Evolutionary conservation across 2,888 invertebrate genomes (phyloP), one percentile per base, ranked within the genome.

Genomic region (Lamproptera curius): DNA sequence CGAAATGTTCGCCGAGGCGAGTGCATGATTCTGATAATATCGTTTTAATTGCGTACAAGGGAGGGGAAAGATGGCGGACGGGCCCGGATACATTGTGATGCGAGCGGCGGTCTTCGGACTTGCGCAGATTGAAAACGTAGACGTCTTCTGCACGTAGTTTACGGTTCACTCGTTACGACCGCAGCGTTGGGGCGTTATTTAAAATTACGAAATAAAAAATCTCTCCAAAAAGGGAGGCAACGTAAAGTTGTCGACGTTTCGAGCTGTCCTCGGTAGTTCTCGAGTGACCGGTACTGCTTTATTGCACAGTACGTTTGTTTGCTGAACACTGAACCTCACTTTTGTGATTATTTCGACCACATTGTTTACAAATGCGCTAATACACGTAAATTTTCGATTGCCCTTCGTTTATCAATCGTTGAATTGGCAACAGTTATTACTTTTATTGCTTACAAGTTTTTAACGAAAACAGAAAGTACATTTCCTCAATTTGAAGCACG

Each of bases 181-280:
- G 74, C 75, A 76, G 73, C 58, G 74, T 65, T 74, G 70, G 76
- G 74, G 66, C 69, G 72, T 83, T 76, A 76, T 78, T 80, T 80
- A 72, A 76, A 65, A 68, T 75, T 76, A 79, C 65, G 65, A 76
- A 80, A 81, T 74, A 79, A 70, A 69, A 75, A 83, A 80, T 76
- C 69, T 59, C 67, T 72, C 70, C 74, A 62, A 65, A 76, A 76
- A 76, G 77, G 75, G 69, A 71, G 73, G 66, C 72, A 72, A 71
- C 74, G 73, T 68, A 67, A 73, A 79, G 74, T 73, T 73, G 61
- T 57, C 54, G 37, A 61, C 51, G 58, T 75, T 75, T 73, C 65
- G 66, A 68, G 67, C 65, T 70, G 75, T 75, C 73, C 68, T 65
- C 64, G 59, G 54, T 53, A 76, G 73, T 71, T 74, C 55, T 73